phyloP scores from a whole-genome alignment of 2,113 vertebrate species.

The Lates calcarifer region DNA sequence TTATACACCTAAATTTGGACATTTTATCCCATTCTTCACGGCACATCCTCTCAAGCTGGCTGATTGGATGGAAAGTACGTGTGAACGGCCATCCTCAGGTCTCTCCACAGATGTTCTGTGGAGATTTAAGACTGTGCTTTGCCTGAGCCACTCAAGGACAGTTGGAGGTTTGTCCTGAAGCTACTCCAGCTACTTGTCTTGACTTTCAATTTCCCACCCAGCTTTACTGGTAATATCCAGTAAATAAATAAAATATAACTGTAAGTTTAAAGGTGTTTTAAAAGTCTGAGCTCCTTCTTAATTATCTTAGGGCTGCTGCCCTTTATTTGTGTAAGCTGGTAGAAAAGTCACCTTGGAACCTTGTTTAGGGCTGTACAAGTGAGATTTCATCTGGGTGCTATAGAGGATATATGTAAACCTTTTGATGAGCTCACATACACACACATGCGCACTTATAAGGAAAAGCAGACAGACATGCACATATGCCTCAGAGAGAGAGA shows the following conservation, averaged over 20 bases:
- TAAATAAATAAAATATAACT: neutral
- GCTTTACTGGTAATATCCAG: neutral
- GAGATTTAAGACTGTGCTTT: neutral
- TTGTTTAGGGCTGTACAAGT: slow-evolving; percentile 21
- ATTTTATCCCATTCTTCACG: neutral
- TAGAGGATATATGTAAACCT: slow-evolving; percentile 10
- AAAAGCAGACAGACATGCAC: slow-evolving; percentile 26
- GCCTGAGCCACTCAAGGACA: too few species aligned
- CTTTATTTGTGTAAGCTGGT: slow-evolving; percentile 16
- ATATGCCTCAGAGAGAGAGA: slow-evolving; percentile 11
- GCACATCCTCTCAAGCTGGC: neutral
- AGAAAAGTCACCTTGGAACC: slow-evolving; percentile 40
- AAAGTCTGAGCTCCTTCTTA: slow-evolving; percentile 8
- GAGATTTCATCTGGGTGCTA: slow-evolving; percentile 51
- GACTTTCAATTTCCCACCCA: neutral
- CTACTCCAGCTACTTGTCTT: too few species aligned
- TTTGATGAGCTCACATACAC: slow-evolving; percentile 37
- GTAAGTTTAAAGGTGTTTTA: neutral
- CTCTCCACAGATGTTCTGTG: neutral
- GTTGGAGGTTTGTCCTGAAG: too few species aligned
- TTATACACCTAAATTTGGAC: neutral
- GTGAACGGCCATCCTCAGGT: neutral
- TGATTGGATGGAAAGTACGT: neutral
- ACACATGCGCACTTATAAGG: neutral
- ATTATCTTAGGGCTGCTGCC: slow-evolving; percentile 17